Evolutionary conservation across 2,888 invertebrate species (phyloP).

Genomic region (Lasiommata megera): DNA sequence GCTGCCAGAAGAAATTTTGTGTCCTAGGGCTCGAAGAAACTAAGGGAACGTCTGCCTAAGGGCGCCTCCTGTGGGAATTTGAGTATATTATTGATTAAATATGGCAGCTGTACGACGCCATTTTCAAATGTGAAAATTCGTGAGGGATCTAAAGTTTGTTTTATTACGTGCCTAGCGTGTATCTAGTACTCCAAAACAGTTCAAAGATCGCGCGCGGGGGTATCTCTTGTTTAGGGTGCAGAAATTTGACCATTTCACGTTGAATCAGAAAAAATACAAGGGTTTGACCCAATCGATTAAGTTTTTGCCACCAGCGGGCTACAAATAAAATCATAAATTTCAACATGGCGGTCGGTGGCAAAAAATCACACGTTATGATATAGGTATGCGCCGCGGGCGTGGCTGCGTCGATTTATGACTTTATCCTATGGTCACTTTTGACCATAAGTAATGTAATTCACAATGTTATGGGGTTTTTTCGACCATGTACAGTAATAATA

Average conservation of each 20-base stretch:
- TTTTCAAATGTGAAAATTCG: no score
- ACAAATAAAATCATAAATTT: conserved; percentile 75
- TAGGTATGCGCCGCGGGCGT: conserved; percentile 46
- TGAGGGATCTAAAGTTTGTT: no score
- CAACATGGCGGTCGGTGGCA: conserved; percentile 54
- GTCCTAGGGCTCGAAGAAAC: no score
- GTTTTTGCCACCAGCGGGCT: conserved; percentile 65
- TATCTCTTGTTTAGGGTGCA: background rate
- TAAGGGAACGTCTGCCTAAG: no score
- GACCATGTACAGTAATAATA: background rate
- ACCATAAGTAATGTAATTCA: conserved; percentile 30
- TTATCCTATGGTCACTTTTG: conserved; percentile 47
- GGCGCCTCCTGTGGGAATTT: no score
- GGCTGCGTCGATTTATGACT: conserved; percentile 67
- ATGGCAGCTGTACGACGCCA: no score
- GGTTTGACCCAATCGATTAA: conserved; percentile 56
- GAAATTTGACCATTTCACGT: conserved; percentile 12
- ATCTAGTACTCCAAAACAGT: no score
- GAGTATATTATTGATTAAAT: no score
- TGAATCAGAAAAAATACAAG: conserved; percentile 16
- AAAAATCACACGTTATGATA: conserved; percentile 63
- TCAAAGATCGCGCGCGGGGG: no score
- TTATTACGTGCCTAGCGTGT: no score
- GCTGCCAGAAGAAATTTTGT: no score
- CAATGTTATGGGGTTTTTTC: conserved; percentile 28